A percentile compares a stretch with the other conserved stretches of the same genome.
phyloP scores from a whole-genome alignment of 1,140 invertebrate species.

The Tetraneura akinire region DNA sequence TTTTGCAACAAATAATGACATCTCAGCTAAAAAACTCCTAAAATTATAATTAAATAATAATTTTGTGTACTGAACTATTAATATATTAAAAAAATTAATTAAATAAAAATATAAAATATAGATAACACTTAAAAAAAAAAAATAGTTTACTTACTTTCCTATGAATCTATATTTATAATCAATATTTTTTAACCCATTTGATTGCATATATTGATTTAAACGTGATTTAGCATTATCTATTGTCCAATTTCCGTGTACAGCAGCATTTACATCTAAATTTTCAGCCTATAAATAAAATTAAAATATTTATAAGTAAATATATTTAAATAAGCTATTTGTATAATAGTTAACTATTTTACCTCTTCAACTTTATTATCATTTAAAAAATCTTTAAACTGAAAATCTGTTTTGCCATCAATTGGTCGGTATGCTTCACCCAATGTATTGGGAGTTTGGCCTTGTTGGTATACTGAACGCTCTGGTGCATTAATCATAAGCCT shows the following conservation, averaged over 20 bases:
- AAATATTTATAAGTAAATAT: background rate
- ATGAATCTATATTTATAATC: slow-evolving; percentile 80
- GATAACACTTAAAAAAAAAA: background rate
- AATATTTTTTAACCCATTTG: slow-evolving; percentile 77
- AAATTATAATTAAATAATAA: slow-evolving; percentile 55
- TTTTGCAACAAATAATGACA: slow-evolving; percentile 82
- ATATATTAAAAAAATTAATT: background rate
- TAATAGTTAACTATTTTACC: slow-evolving; percentile 55
- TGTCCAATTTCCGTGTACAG: slow-evolving; percentile 96
- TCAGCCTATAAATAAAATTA: slow-evolving; percentile 68
- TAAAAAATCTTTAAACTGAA: slow-evolving; percentile 72
- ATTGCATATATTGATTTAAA: slow-evolving; percentile 92
- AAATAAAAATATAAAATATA: background rate
- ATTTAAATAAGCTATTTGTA: background rate
- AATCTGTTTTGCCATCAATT: slow-evolving; percentile 59
- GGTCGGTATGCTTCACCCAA: slow-evolving; percentile 76
- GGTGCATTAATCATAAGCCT: slow-evolving; percentile 52
- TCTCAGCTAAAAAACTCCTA: slow-evolving; percentile 92
- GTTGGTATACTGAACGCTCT: slow-evolving; percentile 65
- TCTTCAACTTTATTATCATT: slow-evolving; percentile 79
- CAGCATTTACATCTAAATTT: slow-evolving; percentile 89
- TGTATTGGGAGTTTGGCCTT: slow-evolving; percentile 72
- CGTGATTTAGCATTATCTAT: slow-evolving; percentile 96
- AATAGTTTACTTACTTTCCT: slow-evolving; percentile 35
- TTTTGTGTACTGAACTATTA: background rate